These are phyloP conservation scores for Aotus griseimembra DNA, from an alignment of 2,797 vertebrate genomes.

Conservation along the genomic window DNA sequence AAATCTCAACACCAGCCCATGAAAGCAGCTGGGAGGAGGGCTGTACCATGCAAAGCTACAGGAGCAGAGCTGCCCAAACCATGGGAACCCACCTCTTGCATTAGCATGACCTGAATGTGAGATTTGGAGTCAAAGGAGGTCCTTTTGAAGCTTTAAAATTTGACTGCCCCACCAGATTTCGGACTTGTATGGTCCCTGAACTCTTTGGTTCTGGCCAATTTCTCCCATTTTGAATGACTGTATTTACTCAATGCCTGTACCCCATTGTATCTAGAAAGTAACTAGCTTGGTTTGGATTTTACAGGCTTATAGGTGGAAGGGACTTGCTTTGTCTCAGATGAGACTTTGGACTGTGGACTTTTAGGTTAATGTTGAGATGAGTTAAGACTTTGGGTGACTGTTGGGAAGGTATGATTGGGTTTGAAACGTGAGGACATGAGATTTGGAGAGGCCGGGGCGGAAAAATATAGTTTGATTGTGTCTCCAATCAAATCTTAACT, in stretches of 20 bases:
- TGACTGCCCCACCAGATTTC: not conserved
- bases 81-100: not conserved
- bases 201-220: not conserved
- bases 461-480: not conserved
- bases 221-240: not conserved
- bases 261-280: not conserved
- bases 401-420: not conserved
- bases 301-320: not conserved
- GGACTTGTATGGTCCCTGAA: not conserved
- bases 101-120: not conserved
- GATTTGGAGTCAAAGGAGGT: not conserved
- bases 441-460: not conserved
- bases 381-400: not conserved
- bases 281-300: not conserved
- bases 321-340: not conserved
- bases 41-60: not conserved
- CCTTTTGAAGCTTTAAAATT: not conserved
- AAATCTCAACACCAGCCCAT: not conserved
- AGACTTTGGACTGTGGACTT: not conserved
- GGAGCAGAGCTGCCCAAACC: not conserved
- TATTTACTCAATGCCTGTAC: not conserved
- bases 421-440: not conserved
- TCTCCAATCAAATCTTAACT: not conserved
- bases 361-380: not conserved
- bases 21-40: not conserved